These are phyloP conservation scores for Rotaria socialis DNA, from an alignment of 2,888 invertebrate species.

Conservation along the genomic window DNA sequence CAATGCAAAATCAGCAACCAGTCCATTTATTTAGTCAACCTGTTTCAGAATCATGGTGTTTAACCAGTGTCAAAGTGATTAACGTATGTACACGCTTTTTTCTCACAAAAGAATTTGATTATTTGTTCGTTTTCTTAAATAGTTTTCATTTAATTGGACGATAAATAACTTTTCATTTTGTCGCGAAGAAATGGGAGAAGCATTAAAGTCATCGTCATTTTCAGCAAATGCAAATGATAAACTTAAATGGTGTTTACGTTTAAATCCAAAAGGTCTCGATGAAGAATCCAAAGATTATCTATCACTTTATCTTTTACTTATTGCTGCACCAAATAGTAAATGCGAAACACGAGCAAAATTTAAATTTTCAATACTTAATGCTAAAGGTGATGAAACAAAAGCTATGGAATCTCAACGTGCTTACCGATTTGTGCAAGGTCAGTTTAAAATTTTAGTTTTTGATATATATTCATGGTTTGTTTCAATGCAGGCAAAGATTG, in stretches of 20 bases:
- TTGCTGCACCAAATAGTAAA: constrained; percentile 77
- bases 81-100: background rate
- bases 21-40: background rate
- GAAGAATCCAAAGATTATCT: constrained; percentile 99
- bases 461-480: background rate
- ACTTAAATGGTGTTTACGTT: constrained; percentile 98
- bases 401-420: constrained; percentile 74
- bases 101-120: background rate
- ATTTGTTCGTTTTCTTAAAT: constrained; percentile 62
- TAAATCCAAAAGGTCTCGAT: constrained; percentile 98
- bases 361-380: constrained; percentile 99
- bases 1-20: constrained; percentile 6
- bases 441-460: background rate
- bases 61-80: background rate
- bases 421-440: constrained; percentile 95
- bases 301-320: constrained; percentile 93
- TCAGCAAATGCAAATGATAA: constrained; percentile 99
- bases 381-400: constrained; percentile 92
- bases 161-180: constrained; percentile 99
- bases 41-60: constrained; percentile 20
- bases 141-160: constrained; percentile 99
- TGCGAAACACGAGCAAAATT: constrained; percentile 99
- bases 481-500: constrained; percentile 73
- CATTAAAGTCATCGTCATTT: constrained; percentile 97
- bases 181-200: constrained; percentile 99